These are phyloP conservation scores for Cenopis cana DNA, from an alignment of 2,888 invertebrate genomes.

Conservation along the genomic window DNA sequence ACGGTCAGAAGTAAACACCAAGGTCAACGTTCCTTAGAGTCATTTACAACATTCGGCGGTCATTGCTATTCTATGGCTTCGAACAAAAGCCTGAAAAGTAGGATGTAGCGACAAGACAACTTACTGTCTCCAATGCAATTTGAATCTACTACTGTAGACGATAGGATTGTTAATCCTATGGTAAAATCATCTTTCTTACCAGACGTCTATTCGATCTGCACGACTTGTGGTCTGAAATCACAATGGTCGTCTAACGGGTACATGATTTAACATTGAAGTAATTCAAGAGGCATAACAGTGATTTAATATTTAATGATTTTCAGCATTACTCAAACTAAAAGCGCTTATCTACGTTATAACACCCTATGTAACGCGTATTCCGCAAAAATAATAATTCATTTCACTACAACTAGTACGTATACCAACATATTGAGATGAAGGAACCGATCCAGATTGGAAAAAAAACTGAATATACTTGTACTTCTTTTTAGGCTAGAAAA, in stretches of 20 bases:
- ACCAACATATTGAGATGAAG: background rate
- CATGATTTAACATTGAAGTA: background rate
- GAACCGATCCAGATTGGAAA: background rate
- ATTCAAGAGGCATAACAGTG: background rate
- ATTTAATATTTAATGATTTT: background rate
- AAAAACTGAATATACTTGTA: background rate
- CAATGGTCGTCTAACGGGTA: conserved; percentile 3
- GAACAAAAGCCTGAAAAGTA: conserved; percentile 9
- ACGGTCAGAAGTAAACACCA: too few relatives aligned
- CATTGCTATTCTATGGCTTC: conserved; percentile 4
- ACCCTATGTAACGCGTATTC: too few relatives aligned
- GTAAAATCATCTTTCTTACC: background rate
- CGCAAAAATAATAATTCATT: too few relatives aligned
- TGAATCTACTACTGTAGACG: background rate
- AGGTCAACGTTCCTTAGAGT: conserved; percentile 6
- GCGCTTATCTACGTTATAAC: too few relatives aligned
- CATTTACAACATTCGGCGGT: conserved; percentile 4
- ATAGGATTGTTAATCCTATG: background rate
- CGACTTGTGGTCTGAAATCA: background rate
- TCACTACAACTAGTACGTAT: too few relatives aligned
- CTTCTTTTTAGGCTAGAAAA: too few relatives aligned
- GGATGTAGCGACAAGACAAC: background rate
- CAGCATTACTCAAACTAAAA: background rate
- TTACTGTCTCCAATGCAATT: too few relatives aligned
- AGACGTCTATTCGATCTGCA: background rate